A percentile compares a stretch with the other conserved stretches of the same genome.
phyloP scores from a whole-genome alignment of 2,888 invertebrate species.

The Seira musarum region DNA sequence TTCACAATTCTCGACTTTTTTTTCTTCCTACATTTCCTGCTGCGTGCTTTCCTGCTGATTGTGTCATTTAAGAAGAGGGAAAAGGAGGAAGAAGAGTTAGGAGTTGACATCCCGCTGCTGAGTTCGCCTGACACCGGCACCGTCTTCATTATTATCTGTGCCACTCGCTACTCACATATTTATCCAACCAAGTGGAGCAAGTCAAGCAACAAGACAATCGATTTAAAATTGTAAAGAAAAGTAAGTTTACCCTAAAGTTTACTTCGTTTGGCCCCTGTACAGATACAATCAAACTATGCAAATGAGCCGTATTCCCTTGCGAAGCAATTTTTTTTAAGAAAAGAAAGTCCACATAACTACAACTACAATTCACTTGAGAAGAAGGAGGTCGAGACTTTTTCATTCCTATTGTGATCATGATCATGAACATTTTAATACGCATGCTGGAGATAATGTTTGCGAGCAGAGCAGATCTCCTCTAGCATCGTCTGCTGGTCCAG shows the following conservation, averaged over 20 bases:
- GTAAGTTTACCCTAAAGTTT: background rate
- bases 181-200: background rate
- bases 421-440: background rate
- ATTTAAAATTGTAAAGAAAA: slow-evolving; percentile 4
- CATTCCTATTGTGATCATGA: background rate
- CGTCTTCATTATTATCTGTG: slow-evolving; percentile 17
- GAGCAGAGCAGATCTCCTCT: background rate
- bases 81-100: slow-evolving; percentile 1
- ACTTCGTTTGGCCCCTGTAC: background rate
- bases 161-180: background rate
- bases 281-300: slow-evolving; percentile 18
- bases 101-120: slow-evolving; percentile 16
- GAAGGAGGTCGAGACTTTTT: background rate
- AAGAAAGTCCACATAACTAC: background rate
- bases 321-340: background rate
- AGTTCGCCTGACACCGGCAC: slow-evolving; percentile 9
- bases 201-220: slow-evolving; percentile 10
- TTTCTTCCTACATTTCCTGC: background rate
- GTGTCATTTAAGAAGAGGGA: slow-evolving; percentile 10
- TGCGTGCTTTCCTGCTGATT: slow-evolving; percentile 22
- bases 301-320: background rate
- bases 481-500: background rate
- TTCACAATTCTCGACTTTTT: slow-evolving; percentile 3
- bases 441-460: slow-evolving; percentile 7
- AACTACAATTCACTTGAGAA: background rate